Conservation (phyloP, 2,888 invertebrate species). For the Thyatira batis region DNA sequence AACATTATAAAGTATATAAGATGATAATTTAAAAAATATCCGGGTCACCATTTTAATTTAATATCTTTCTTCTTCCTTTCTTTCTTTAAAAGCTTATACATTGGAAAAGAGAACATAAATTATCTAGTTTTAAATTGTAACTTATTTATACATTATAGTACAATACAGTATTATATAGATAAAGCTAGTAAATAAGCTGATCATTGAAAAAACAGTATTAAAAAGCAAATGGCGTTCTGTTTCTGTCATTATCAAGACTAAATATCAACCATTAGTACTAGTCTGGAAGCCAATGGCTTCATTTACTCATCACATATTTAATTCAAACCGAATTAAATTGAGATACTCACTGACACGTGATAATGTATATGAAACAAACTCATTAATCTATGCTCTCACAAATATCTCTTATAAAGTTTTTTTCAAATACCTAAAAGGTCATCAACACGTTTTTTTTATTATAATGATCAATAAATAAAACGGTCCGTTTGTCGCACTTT, state of each 20-base stretch:
- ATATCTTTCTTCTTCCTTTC: too few species aligned
- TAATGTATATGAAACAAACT: not conserved
- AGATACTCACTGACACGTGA: not conserved
- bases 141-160: too few species aligned
- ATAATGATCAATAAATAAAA: not conserved
- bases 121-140: too few species aligned
- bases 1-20: too few species aligned
- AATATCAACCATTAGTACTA: not conserved
- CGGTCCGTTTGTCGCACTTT: not conserved
- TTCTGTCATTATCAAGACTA: not conserved
- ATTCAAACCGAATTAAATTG: not conserved
- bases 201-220: constrained; percentile 1
- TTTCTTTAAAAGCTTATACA: too few species aligned
- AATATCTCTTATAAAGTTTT: not conserved
- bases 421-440: not conserved
- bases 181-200: too few species aligned
- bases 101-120: too few species aligned
- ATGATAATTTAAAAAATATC: too few species aligned
- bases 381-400: not conserved
- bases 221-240: constrained; percentile 7
- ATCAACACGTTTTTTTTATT: not conserved
- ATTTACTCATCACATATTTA: not conserved
- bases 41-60: too few species aligned
- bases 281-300: not conserved
- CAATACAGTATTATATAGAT: too few species aligned